Conservation (phyloP, 2,113 vertebrate species). For the Siphamia tubifer region DNA sequence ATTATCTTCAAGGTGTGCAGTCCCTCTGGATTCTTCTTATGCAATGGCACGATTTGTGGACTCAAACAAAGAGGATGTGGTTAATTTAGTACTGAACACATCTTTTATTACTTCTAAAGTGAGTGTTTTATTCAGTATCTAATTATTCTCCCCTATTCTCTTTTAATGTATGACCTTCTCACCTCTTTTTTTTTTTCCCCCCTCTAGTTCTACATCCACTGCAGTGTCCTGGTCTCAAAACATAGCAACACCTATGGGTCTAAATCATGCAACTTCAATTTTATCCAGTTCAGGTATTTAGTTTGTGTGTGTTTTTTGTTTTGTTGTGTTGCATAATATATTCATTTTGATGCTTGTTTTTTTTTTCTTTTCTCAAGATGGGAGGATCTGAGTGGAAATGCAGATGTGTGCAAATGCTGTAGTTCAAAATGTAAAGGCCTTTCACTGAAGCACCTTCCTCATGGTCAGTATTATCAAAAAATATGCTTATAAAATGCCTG, state of each 20-base stretch:
- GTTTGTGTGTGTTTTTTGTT: too few species aligned
- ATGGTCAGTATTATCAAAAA: conserved; percentile 25
- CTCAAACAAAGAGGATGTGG: background rate
- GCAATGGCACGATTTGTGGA: conserved; percentile 40
- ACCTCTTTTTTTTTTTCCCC: background rate
- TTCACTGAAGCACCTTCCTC: background rate
- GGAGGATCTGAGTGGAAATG: conserved; percentile 58
- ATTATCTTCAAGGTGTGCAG: conserved; percentile 52
- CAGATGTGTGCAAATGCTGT: conserved; percentile 66
- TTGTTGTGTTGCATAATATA: background rate
- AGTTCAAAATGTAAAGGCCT: conserved; percentile 55
- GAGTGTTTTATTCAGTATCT: background rate
- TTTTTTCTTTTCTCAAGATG: conserved; percentile 61
- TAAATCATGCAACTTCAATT: conserved; percentile 75
- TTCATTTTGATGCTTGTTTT: background rate
- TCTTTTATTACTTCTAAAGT: conserved; percentile 58
- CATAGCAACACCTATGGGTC: conserved; percentile 27
- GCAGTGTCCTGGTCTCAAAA: conserved; percentile 50
- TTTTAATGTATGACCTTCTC: background rate
- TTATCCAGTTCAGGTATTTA: conserved; percentile 52
- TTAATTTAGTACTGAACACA: conserved; percentile 62
- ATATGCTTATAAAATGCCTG: background rate
- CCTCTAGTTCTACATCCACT: conserved; percentile 66
- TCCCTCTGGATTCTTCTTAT: conserved; percentile 32
- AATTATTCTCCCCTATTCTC: too few species aligned